Percentiles rank a stretch among this genome's conserved stretches.
Conservation (phyloP, 2,113 vertebrate species). For the Garra rufa region DNA sequence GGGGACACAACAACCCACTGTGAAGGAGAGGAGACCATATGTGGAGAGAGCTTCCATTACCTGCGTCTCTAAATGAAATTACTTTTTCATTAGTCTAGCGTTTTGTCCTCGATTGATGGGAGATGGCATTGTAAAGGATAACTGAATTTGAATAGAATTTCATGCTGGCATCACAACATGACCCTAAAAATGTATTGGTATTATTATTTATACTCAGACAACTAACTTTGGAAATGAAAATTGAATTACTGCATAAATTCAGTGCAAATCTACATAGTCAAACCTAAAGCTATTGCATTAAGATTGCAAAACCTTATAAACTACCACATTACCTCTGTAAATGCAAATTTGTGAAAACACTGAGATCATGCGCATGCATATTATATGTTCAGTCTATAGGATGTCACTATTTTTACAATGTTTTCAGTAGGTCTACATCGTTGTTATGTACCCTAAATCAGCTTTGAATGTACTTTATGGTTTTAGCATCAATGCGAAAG, state of each 20-base stretch:
- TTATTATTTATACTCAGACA: neutral
- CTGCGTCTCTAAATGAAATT: slow-evolving; percentile 29
- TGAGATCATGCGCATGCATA: too few relatives aligned
- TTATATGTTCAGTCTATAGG: too few relatives aligned
- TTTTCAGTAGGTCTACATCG: too few relatives aligned
- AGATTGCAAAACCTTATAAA: neutral
- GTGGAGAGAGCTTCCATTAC: slow-evolving; percentile 15
- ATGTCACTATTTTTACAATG: too few relatives aligned
- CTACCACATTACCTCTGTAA: neutral
- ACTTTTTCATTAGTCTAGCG: slow-evolving; percentile 16
- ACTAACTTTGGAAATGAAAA: neutral
- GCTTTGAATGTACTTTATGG: too few relatives aligned
- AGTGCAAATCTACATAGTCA: neutral
- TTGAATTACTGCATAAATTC: neutral
- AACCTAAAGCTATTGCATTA: neutral
- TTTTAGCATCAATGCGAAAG: neutral
- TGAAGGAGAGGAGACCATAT: slow-evolving; percentile 36
- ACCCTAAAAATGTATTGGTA: neutral
- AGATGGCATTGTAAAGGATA: slow-evolving; percentile 17
- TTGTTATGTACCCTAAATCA: too few relatives aligned
- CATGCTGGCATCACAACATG: neutral
- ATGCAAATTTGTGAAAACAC: too few relatives aligned
- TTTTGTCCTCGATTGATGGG: slow-evolving; percentile 15
- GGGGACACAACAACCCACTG: slow-evolving; percentile 23
- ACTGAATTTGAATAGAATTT: slow-evolving; percentile 26